Evolutionary conservation across 2,113 vertebrate genomes (phyloP).

Genomic region (Phycodurus eques): DNA sequence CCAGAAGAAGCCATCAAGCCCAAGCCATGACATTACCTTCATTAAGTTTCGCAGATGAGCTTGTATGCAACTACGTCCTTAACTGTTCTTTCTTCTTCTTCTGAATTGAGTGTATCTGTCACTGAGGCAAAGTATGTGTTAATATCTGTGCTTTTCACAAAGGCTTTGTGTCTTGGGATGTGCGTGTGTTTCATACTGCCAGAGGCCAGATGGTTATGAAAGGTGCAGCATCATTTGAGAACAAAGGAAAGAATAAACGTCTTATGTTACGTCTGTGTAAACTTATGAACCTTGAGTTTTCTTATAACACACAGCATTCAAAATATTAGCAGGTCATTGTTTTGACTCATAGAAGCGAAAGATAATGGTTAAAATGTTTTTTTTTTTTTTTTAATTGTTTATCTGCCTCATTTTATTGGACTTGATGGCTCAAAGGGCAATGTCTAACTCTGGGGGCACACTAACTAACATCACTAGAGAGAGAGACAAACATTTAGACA

Average conservation of each 20-base stretch:
- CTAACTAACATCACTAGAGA: neutral
- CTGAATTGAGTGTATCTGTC: slow-evolving; percentile 5
- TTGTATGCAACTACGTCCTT: too few relatives aligned
- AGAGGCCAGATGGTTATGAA: slow-evolving; percentile 44
- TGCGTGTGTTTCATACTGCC: slow-evolving; percentile 15
- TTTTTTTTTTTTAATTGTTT: neutral
- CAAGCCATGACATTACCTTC: too few relatives aligned
- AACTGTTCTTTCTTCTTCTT: too few relatives aligned
- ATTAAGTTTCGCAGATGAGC: too few relatives aligned
- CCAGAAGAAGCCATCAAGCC: too few relatives aligned
- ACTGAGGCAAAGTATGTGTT: slow-evolving; percentile 14
- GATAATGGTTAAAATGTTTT: neutral
- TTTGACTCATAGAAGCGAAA: neutral
- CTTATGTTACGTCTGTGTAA: neutral
- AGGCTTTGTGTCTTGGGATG: neutral
- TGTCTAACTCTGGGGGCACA: neutral
- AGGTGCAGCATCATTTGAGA: slow-evolving; percentile 32
- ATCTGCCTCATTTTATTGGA: neutral
- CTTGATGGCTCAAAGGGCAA: neutral
- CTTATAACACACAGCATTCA: neutral
- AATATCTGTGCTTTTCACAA: slow-evolving; percentile 16
- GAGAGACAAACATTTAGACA: neutral
- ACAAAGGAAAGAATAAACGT: slow-evolving; percentile 22
- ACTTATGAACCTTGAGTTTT: neutral
- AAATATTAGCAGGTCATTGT: neutral